phyloP scores from a whole-genome alignment of 2,797 vertebrate genomes.

The Intellagama lesueurii region DNA sequence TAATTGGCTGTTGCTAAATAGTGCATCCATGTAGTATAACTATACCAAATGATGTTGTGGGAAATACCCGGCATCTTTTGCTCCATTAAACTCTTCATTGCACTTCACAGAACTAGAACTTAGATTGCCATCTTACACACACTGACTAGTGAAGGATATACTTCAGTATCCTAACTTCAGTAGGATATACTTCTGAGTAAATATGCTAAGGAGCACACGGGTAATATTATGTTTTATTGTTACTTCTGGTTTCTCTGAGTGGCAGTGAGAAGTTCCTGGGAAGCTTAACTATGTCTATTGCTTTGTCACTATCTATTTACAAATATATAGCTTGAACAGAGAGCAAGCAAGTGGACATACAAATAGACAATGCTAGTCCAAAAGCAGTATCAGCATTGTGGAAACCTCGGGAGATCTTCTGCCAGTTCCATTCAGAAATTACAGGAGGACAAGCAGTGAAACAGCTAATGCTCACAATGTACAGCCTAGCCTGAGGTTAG shows the following conservation, averaged over 20 bases:
- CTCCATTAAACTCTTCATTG: neutral
- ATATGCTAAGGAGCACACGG: neutral
- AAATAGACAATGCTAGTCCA: neutral
- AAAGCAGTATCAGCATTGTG: neutral
- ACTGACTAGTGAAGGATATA: neutral
- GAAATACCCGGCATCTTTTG: neutral
- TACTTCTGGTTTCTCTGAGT: neutral
- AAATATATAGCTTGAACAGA: neutral
- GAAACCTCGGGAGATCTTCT: neutral
- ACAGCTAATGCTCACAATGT: constrained; percentile 27
- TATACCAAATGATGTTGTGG: neutral
- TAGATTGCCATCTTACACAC: neutral
- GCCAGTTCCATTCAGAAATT: constrained; percentile 43
- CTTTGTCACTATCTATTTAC: neutral
- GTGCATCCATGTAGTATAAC: neutral
- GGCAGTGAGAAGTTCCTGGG: neutral
- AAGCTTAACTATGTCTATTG: neutral
- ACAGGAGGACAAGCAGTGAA: constrained; percentile 40
- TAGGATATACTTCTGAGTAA: neutral
- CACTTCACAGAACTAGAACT: neutral
- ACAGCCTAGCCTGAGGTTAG: constrained; percentile 11
- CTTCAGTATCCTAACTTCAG: neutral
- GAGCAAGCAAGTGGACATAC: neutral
- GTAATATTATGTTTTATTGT: neutral
- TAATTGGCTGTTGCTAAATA: neutral